phyloP scores from a whole-genome alignment of 2,888 invertebrate genomes.

The Athalia cordata region DNA sequence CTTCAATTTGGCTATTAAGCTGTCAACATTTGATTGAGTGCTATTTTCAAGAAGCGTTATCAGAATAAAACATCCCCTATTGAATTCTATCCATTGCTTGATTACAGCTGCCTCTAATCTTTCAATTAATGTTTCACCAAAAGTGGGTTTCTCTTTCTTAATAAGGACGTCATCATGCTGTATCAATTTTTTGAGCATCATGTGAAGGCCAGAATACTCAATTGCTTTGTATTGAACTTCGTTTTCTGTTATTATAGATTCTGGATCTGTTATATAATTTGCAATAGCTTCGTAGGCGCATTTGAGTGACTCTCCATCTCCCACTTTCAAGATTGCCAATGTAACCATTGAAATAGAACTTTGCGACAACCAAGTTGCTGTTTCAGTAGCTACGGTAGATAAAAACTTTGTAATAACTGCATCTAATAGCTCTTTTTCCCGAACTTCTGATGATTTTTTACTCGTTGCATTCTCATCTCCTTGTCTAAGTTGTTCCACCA shows the following conservation, averaged over 20 bases:
- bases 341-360: conserved; percentile 82
- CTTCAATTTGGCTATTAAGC: conserved; percentile 75
- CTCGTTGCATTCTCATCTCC: conserved; percentile 84
- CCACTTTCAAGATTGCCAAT: conserved; percentile 82
- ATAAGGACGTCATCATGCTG: conserved; percentile 77
- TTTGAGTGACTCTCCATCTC: conserved; percentile 73
- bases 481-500: conserved; percentile 83
- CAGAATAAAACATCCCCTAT: conserved; percentile 86
- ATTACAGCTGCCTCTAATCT: conserved; percentile 76
- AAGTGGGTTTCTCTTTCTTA: conserved; percentile 73
- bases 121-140: conserved; percentile 77
- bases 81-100: conserved; percentile 80
- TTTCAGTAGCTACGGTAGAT: conserved; percentile 76
- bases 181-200: conserved; percentile 85
- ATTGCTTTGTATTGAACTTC: conserved; percentile 74
- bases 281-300: conserved; percentile 74
- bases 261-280: conserved; percentile 72
- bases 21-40: conserved; percentile 70
- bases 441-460: conserved; percentile 82
- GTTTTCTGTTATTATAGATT: conserved; percentile 76
- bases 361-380: conserved; percentile 81
- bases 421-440: conserved; percentile 82
- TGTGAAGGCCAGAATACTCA: conserved; percentile 86
- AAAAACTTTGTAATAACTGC: conserved; percentile 79
- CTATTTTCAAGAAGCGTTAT: conserved; percentile 81